Conservation (phyloP, 2,113 vertebrate species). For the Embiotoca jacksoni region DNA sequence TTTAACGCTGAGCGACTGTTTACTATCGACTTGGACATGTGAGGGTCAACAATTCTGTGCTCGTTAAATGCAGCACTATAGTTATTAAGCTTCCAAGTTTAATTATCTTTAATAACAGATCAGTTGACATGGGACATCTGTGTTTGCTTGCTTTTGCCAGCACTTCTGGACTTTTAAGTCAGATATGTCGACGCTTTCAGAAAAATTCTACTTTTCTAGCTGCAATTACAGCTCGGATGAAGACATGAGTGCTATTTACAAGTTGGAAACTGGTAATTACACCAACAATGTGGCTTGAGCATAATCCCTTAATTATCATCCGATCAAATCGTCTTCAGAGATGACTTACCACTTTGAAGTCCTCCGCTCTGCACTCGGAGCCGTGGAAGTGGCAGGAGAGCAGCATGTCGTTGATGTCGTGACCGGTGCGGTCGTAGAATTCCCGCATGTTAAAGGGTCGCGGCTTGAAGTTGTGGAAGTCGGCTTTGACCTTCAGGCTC, state of each 20-base stretch:
- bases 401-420: constrained; percentile 96
- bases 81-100: neutral
- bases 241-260: neutral
- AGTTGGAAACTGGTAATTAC: neutral
- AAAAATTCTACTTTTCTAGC: neutral
- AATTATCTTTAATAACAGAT: neutral
- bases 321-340: neutral
- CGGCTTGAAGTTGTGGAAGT: constrained; percentile 97
- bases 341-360: constrained; percentile 96
- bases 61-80: no score
- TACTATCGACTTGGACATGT: no score
- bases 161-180: neutral
- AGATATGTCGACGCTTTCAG: neutral
- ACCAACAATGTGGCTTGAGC: constrained; percentile 6
- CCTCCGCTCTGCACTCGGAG: constrained; percentile 89
- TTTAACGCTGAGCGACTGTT: neutral
- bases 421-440: constrained; percentile 95
- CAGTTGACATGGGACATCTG: neutral
- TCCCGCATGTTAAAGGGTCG: constrained; percentile 98
- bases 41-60: no score
- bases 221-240: neutral
- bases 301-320: constrained; percentile 18
- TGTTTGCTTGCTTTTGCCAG: neutral
- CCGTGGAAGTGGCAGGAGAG: constrained; percentile 95
- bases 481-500: constrained; percentile 93